Base-by-base conservation (phyloP, 2,888 invertebrate genomes). In the Zele albiditarsus region DNA sequence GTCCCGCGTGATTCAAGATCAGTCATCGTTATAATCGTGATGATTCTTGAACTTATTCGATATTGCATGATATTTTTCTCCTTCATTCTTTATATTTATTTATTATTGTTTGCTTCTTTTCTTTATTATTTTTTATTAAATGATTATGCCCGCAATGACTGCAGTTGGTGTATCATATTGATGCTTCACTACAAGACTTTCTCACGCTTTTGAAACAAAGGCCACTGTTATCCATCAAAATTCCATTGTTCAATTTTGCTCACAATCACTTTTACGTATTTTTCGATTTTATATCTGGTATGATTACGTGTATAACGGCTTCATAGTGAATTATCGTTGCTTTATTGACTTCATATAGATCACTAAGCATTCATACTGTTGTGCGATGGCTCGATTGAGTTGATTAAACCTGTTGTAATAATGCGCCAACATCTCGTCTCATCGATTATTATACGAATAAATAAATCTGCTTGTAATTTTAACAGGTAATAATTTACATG, bases 381-480 rank as follows among this genome's bases (percentile, higher is more conserved):
- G 74, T 75, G 75, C 66, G 72, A 77, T 75, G 65, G 75, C 62
- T 65, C 75, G 68, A 73, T 73, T 72, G 66, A 73, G 62, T 70
- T 75, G 75, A 73, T 77, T 71, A 62, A 63, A 57, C 46, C n/a
- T 33, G 23, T 38, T 33, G 62, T 27, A 53, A 42, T 73, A 53
- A 62, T 65, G 65, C 38, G 63, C 33, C 33, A 8, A 62, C 16
- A 20, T 28, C 5, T 33, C 63, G 8, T 31, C n/a, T 8, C 12
- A 63, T 63, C 23, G 63, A 33, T 63, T 33, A 53, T 53, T 12
- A 42, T 23, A 20, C 31, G 33, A 38, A 58, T 74, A 33, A 53
- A 68, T 57, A 72, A 72, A 4, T 42, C 14, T 27, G 63, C 42
- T 74, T 38, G 71, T 46, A 62, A 12, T 57, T 57, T 69, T 57